phyloP scores from a whole-genome alignment of 1,140 invertebrate genomes.

The Metaphire vulgaris region DNA sequence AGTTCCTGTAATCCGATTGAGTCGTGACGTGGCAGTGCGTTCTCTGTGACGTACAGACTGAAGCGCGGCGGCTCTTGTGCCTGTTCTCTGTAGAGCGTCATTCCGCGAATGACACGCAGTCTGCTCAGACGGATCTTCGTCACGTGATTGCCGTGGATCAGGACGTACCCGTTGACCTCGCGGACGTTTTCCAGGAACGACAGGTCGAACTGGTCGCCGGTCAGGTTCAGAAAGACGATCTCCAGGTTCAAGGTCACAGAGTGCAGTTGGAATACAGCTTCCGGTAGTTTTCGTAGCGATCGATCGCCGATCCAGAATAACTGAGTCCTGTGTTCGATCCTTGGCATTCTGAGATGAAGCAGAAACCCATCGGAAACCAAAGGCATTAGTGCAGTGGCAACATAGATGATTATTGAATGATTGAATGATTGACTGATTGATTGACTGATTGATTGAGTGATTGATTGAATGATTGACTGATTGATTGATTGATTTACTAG shows the following conservation, averaged over 20 bases:
- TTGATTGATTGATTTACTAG: no score
- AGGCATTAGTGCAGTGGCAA: no score
- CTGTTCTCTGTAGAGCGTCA: conserved; percentile 83
- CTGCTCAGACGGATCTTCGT: not conserved
- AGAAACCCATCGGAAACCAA: no score
- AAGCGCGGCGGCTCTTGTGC: conserved; percentile 44
- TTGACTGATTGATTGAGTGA: no score
- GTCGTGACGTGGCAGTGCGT: conserved; percentile 34
- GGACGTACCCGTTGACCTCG: conserved; percentile 89
- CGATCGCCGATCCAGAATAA: no score
- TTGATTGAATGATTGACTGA: no score
- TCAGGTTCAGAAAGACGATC: conserved; percentile 55
- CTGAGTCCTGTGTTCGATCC: no score
- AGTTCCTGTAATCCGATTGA: conserved; percentile 65
- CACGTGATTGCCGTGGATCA: conserved; percentile 67
- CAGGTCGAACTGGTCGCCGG: conserved; percentile 58
- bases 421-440: no score
- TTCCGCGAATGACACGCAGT: conserved; percentile 62
- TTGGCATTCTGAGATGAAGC: no score
- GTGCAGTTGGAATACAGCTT: conserved; percentile 92
- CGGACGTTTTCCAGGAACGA: conserved; percentile 88
- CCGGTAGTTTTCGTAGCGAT: conserved; percentile 12
- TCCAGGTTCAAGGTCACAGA: conserved; percentile 93
- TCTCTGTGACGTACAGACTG: conserved; percentile 45
- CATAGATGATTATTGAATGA: no score